Evolutionary conservation across 2,113 vertebrate species (phyloP), one percentile per base, ranked within the genome.

Genomic region (Rhipidura dahli): DNA sequence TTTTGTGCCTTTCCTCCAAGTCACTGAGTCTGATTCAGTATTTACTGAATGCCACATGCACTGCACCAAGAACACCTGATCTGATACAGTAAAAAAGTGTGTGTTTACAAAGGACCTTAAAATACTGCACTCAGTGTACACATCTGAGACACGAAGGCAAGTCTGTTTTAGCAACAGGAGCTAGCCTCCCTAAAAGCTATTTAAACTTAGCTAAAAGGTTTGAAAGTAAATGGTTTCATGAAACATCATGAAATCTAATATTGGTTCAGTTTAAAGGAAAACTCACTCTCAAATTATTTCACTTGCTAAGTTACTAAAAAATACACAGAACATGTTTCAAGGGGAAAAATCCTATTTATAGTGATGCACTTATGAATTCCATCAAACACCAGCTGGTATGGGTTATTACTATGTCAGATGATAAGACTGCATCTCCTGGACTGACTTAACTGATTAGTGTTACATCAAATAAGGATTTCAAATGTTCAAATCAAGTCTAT

Each of bases 101-200:
- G 9, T 56, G 47, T 81, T 96, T 92, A 90, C 24, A 64, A 87
- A 92, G 40, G 37, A 72, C 23, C 80, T 92, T 83, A 89, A 96
- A 96, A 94, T 82, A 78, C 86, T 65, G 14, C 57, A 35, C 84
- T 68, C 53, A 61, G 72, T 19, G 31, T 60, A 86, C 44, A 71
- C 39, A 75, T 90, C 85, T 65, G 60, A 92, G 44, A 64, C 56
- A 64, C 5, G 37, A 81, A 57, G 83, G n/a, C 26, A 69, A 54
- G 44, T 47, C 82, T 93, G 76, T 92, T 92, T 75, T 92, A 92
- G 88, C 86, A 96, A 96, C 83, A 76, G 75, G 26, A 94, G 23
- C 33, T 56, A 77, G 51, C 39, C 60, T 91, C 30, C 24, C n/a
- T 17, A 47, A 66, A 54, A 87, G 71, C 73, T 82, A 80, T 93